Conservation (phyloP, 2,113 vertebrate species). For the Spheniscus mendiculus region DNA sequence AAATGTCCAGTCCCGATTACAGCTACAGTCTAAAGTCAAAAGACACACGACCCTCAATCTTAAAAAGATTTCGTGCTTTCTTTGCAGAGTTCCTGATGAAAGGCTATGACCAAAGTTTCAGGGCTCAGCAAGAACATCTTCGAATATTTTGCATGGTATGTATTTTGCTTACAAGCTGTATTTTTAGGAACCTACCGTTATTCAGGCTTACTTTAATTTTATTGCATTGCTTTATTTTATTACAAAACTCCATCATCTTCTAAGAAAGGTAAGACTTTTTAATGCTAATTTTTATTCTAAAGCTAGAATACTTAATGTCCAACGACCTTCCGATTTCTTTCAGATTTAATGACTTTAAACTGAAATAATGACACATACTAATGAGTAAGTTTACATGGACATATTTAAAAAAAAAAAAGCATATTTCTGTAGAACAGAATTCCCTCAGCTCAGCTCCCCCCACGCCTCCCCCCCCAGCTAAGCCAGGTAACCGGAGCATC, state of each 20-base stretch:
- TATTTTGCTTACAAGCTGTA: background rate
- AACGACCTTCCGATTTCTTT: background rate
- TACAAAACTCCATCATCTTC: background rate
- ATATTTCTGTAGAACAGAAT: background rate
- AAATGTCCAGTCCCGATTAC: background rate
- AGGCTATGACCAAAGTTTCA: background rate
- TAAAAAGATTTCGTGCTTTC: background rate
- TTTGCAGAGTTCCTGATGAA: background rate
- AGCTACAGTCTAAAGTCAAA: background rate
- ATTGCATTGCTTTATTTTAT: background rate
- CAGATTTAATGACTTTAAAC: background rate
- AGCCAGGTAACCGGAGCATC: background rate
- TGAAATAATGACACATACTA: background rate
- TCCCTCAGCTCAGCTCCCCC: background rate
- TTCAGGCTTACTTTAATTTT: background rate
- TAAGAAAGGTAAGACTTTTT: background rate
- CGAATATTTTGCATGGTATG: background rate
- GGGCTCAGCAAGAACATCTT: background rate
- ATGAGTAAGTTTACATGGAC: background rate
- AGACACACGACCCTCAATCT: background rate
- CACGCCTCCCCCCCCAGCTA: fast-evolving
- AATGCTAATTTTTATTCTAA: background rate
- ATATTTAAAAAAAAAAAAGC: background rate
- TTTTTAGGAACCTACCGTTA: background rate
- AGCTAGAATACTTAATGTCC: background rate